These are phyloP conservation scores for Halcyon malimbica DNA, from an alignment of 2,113 vertebrate species.

Conservation along the genomic window DNA sequence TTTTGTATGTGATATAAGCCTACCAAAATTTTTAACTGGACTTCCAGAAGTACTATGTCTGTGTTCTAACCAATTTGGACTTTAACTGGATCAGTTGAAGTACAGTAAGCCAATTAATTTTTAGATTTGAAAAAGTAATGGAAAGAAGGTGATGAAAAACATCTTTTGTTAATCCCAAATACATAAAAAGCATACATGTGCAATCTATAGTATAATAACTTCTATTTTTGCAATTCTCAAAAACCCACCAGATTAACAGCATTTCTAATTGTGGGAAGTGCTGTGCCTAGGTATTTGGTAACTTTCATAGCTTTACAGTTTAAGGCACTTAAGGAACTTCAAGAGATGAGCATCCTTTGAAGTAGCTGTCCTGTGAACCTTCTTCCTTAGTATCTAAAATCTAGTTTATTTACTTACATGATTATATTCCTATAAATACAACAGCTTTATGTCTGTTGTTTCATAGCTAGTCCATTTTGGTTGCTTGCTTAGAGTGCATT, in stretches of 20 bases:
- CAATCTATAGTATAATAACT: not conserved
- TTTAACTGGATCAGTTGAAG: not conserved
- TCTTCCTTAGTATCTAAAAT: not conserved
- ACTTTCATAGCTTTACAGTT: not conserved
- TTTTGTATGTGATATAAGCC: not conserved
- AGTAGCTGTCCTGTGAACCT: not conserved
- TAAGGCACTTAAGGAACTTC: not conserved
- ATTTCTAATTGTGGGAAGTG: not conserved
- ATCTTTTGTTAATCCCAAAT: not conserved
- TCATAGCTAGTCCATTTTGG: not conserved
- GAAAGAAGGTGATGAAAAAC: not conserved
- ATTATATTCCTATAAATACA: not conserved
- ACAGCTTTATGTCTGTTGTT: not conserved
- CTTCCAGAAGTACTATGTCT: not conserved
- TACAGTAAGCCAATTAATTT: not conserved
- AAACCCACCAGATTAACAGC: not conserved
- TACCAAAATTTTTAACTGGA: not conserved
- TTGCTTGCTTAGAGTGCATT: not conserved
- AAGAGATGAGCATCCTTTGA: not conserved
- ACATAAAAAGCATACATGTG: not conserved
- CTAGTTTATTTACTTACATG: not conserved
- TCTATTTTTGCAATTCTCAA: not conserved
- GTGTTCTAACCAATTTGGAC: not conserved
- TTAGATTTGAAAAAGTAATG: not conserved
- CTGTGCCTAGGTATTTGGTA: not conserved